Conservation (phyloP, 2,797 vertebrate species). For the Crocodylus rhombifer region DNA sequence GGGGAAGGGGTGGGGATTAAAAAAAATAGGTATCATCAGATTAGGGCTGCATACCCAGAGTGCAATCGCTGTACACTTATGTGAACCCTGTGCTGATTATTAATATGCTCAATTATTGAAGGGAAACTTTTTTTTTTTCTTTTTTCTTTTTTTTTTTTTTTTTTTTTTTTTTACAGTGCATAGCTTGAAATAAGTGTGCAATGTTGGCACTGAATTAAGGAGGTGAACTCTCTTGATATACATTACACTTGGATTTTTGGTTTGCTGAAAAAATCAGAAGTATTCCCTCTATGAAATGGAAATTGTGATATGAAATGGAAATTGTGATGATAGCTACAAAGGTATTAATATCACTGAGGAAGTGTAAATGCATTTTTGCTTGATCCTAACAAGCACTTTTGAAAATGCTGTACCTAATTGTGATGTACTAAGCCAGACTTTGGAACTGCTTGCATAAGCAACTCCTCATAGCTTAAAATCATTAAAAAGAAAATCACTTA, state of each 20-base stretch:
- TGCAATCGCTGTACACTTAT: background rate
- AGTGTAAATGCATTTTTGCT: conserved; percentile 41
- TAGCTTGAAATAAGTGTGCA: conserved; percentile 82
- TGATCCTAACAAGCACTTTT: conserved; percentile 13
- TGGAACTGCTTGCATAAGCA: conserved; percentile 62
- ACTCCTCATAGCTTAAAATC: conserved; percentile 48
- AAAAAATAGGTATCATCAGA: conserved; percentile 38
- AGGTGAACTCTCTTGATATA: conserved; percentile 58
- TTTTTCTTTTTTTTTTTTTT: conserved; percentile 59
- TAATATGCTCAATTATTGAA: conserved; percentile 65
- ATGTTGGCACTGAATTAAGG: conserved; percentile 65
- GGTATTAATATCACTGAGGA: conserved; percentile 50
- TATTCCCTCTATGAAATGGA: conserved; percentile 10
- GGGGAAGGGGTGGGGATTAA: background rate
- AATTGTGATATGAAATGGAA: conserved; percentile 22
- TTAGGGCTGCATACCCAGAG: conserved; percentile 26
- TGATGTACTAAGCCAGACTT: conserved; percentile 30
- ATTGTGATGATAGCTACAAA: conserved; percentile 50
- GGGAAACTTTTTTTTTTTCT: conserved; percentile 63
- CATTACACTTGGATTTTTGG: conserved; percentile 48
- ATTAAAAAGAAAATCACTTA: conserved; percentile 62
- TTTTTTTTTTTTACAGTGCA: conserved; percentile 64
- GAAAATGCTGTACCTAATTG: conserved; percentile 49
- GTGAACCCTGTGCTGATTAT: conserved; percentile 1
- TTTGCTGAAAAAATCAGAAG: conserved; percentile 58